phyloP scores from a whole-genome alignment of 2,113 vertebrate species.

The Pachycephala philippinensis region DNA sequence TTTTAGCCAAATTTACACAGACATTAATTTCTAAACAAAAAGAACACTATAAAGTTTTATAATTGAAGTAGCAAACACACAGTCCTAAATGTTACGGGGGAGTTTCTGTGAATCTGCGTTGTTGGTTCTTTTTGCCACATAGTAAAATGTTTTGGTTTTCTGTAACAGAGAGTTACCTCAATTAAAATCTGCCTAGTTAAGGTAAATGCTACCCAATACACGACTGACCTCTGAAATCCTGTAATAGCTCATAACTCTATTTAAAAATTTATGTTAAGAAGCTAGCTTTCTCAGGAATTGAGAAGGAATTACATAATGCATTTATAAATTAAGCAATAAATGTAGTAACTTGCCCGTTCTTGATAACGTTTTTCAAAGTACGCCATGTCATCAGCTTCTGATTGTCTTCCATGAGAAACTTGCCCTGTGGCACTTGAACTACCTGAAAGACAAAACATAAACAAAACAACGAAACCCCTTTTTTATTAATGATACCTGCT shows the following conservation, averaged over 20 bases:
- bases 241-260: background rate
- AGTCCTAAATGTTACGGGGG: background rate
- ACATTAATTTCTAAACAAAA: background rate
- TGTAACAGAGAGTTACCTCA: background rate
- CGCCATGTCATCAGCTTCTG: conserved; percentile 74
- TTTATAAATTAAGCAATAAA: background rate
- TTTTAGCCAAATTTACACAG: background rate
- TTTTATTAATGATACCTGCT: background rate
- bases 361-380: conserved; percentile 78
- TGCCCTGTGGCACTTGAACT: conserved; percentile 36
- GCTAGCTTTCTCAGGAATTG: background rate
- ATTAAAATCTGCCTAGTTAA: background rate
- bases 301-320: background rate
- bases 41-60: background rate
- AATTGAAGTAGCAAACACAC: background rate
- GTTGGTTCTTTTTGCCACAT: background rate
- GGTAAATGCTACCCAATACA: background rate
- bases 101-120: background rate
- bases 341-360: conserved; percentile 66
- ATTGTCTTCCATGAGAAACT: conserved; percentile 42
- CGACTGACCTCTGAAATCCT: background rate
- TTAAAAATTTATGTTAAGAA: background rate
- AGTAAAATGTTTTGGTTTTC: background rate
- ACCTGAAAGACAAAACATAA: conserved; percentile 17
- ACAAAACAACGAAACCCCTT: rapidly evolving